Conservation (phyloP, 2,888 invertebrate species). For the Lithophane socia region DNA sequence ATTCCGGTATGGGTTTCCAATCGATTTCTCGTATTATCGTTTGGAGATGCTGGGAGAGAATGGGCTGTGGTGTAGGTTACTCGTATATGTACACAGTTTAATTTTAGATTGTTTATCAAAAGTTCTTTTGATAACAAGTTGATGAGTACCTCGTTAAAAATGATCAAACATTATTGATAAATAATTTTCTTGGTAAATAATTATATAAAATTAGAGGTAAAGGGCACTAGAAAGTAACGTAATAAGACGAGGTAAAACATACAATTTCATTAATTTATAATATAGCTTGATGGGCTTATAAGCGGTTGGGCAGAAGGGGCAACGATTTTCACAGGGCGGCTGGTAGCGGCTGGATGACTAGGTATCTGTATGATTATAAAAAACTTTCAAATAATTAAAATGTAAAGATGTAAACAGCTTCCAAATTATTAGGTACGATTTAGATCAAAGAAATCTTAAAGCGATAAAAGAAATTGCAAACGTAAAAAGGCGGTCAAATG, state of each 20-base stretch:
- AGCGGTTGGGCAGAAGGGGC: too few relatives aligned
- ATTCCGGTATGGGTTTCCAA: slow-evolving; percentile 52
- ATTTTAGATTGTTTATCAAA: slow-evolving; percentile 1
- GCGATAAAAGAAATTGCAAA: slow-evolving; percentile 25
- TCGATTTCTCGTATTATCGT: slow-evolving; percentile 50
- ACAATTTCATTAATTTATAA: neutral
- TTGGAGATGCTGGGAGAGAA: slow-evolving; percentile 17
- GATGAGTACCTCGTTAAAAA: neutral
- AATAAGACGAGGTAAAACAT: neutral
- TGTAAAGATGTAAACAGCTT: neutral
- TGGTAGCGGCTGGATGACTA: too few relatives aligned
- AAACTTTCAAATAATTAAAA: neutral
- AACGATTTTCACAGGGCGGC: too few relatives aligned
- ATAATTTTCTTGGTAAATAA: neutral
- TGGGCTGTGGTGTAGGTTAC: slow-evolving; percentile 5
- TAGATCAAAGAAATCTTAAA: neutral
- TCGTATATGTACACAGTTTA: slow-evolving; percentile 4
- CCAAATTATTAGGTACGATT: neutral
- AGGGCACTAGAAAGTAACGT: neutral
- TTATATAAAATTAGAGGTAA: slow-evolving; percentile 2
- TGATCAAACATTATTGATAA: slow-evolving; percentile 3
- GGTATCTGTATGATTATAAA: neutral
- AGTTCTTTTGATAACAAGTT: neutral
- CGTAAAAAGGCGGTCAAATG: neutral
- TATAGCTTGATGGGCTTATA: neutral